A percentile compares a stretch with the other conserved stretches of the same genome.
These are phyloP conservation scores for Dendrolimus punctatus DNA, from an alignment of 1,140 invertebrate species.

Conservation along the genomic window DNA sequence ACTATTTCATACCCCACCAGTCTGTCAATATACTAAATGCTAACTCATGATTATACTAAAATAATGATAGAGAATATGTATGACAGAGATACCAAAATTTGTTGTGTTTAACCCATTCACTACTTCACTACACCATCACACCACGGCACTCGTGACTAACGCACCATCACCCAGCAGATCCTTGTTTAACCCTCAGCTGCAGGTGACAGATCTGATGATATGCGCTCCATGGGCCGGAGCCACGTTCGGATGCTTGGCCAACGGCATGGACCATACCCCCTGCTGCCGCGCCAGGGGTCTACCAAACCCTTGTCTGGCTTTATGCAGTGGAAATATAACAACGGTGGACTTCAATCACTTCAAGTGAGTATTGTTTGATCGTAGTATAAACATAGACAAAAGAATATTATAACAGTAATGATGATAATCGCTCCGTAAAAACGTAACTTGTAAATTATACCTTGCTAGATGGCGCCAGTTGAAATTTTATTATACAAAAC, in stretches of 20 bases:
- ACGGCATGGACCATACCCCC: conserved; percentile 85
- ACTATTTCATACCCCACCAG: too few species aligned
- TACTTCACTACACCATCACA: not conserved
- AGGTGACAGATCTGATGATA: conserved; percentile 83
- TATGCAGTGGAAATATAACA: conserved; percentile 85
- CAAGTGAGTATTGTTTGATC: conserved; percentile 74
- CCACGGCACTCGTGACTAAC: conserved; percentile 51
- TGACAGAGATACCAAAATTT: too few species aligned
- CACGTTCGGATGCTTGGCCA: conserved; percentile 85
- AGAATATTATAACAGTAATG: too few species aligned
- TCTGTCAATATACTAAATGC: too few species aligned
- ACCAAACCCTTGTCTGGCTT: conserved; percentile 79
- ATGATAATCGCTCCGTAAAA: too few species aligned
- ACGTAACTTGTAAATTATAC: too few species aligned
- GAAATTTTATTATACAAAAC: too few species aligned
- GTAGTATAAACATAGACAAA: not conserved
- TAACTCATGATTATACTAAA: too few species aligned
- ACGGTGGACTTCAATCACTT: conserved; percentile 85
- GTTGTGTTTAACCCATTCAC: not conserved
- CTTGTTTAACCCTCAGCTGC: conserved; percentile 49
- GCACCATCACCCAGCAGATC: conserved; percentile 34
- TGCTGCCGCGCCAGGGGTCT: conserved; percentile 84
- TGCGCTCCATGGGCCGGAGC: conserved; percentile 87
- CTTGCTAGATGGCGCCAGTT: too few species aligned
- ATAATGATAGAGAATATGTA: too few species aligned